phyloP scores from a whole-genome alignment of 2,888 invertebrate genomes.

The Acleris laterana region DNA sequence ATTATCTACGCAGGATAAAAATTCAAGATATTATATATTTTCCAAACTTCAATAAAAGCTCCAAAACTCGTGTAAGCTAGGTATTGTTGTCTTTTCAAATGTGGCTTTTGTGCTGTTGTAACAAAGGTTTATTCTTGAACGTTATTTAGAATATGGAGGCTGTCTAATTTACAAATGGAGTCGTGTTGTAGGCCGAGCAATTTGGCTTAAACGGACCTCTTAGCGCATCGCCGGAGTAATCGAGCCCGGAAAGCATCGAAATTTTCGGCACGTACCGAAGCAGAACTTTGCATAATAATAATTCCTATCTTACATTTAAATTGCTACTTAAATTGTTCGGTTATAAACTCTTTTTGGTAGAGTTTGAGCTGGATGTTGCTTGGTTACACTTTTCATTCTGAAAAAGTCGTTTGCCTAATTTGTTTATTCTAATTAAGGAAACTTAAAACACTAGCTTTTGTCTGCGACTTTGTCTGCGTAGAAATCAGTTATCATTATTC shows the following conservation, averaged over 20 bases:
- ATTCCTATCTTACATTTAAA: constrained; percentile 29
- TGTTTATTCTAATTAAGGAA: too few relatives aligned
- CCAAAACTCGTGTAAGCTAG: not conserved
- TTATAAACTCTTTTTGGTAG: not conserved
- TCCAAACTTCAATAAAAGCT: not conserved
- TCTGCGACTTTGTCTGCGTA: too few relatives aligned
- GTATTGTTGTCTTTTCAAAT: not conserved
- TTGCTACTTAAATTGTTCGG: constrained; percentile 4
- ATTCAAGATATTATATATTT: too few relatives aligned
- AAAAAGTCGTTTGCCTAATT: too few relatives aligned
- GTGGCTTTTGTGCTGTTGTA: constrained; percentile 24
- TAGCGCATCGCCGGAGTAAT: constrained; percentile 62
- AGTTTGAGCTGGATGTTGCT: too few relatives aligned
- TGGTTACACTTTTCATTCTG: too few relatives aligned
- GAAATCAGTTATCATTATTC: too few relatives aligned
- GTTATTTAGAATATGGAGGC: constrained; percentile 42
- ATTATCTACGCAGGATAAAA: not conserved
- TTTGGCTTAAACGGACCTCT: constrained; percentile 78
- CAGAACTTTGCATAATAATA: constrained; percentile 29
- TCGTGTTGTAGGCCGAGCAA: constrained; percentile 75
- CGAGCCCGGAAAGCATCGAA: constrained; percentile 57
- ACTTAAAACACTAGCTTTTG: too few relatives aligned
- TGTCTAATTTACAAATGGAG: constrained; percentile 82
- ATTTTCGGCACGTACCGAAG: constrained; percentile 29
- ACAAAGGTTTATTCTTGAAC: constrained; percentile 37